Evolutionary conservation across 2,888 invertebrate genomes (phyloP).

Genomic region (Minunthozetes semirufus): DNA sequence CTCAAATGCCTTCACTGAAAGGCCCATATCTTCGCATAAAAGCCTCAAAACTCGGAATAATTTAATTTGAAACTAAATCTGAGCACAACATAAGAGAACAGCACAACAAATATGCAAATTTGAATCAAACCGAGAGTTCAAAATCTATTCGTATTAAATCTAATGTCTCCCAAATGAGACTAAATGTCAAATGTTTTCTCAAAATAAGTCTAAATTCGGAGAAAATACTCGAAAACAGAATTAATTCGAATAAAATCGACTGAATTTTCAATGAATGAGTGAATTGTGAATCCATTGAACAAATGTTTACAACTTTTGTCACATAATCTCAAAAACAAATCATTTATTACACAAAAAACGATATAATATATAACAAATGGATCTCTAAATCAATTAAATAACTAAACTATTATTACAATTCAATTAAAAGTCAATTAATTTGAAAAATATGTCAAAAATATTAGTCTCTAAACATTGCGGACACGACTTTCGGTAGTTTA

Average conservation of each 20-base stretch:
- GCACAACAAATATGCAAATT: not conserved
- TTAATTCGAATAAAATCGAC: too few species aligned
- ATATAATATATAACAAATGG: too few species aligned
- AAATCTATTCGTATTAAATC: not conserved
- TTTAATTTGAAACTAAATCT: not conserved
- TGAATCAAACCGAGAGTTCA: not conserved
- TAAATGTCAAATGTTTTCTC: too few species aligned
- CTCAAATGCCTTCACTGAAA: not conserved
- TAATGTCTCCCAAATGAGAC: not conserved
- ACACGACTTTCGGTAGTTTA: constrained; percentile 17
- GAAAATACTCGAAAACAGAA: too few species aligned
- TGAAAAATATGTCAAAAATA: not conserved
- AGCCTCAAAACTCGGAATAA: not conserved
- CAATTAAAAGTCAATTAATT: not conserved
- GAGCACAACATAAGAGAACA: not conserved
- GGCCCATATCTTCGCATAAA: not conserved
- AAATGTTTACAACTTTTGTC: too few species aligned
- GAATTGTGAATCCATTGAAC: too few species aligned
- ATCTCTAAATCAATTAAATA: too few species aligned
- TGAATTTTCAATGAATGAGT: too few species aligned
- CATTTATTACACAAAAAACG: too few species aligned
- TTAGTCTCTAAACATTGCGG: constrained; percentile 22
- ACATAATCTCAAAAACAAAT: too few species aligned
- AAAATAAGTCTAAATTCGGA: too few species aligned
- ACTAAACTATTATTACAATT: too few species aligned